Evolutionary conservation across 2,113 vertebrate genomes (phyloP).

Genomic region (Xiphorhynchus elegans): DNA sequence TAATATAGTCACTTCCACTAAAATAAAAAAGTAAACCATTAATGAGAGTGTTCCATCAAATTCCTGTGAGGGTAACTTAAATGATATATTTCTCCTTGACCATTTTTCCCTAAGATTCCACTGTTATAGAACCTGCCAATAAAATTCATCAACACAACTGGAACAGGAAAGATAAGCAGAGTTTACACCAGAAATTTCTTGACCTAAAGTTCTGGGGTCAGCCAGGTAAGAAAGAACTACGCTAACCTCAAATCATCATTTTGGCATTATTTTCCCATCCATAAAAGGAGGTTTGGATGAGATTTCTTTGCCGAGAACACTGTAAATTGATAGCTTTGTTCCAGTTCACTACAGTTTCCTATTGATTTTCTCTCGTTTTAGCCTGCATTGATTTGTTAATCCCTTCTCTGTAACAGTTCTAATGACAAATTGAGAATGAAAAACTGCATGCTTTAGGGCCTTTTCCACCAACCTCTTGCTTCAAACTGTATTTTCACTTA

Average conservation of each 20-base stretch:
- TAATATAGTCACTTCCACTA: not conserved
- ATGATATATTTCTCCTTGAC: not conserved
- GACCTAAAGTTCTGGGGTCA: constrained; percentile 8
- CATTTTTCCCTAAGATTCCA: not conserved
- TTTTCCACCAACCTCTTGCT: not conserved
- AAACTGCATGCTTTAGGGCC: constrained; percentile 34
- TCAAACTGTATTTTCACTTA: not conserved
- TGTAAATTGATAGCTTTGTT: constrained; percentile 71
- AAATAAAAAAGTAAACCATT: not conserved
- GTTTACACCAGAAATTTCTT: constrained; percentile 40
- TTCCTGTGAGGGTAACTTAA: not conserved
- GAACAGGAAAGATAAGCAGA: not conserved
- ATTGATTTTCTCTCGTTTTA: constrained; percentile 71
- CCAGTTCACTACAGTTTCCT: constrained; percentile 56
- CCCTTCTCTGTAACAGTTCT: constrained; percentile 45
- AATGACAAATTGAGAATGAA: constrained; percentile 54
- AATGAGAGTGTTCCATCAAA: not conserved
- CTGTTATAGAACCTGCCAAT: not conserved
- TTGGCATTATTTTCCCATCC: constrained; percentile 53
- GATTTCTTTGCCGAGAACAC: constrained; percentile 6
- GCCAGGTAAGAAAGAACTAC: constrained; percentile 48
- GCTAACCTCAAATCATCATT: constrained; percentile 29
- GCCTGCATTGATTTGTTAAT: constrained; percentile 66
- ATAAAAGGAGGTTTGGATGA: constrained; percentile 37
- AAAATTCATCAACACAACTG: constrained; percentile 45